Percentiles rank a stretch among this genome's conserved stretches.
These are phyloP conservation scores for Mirounga angustirostris DNA, from an alignment of 2,113 vertebrate genomes.

Conservation along the genomic window DNA sequence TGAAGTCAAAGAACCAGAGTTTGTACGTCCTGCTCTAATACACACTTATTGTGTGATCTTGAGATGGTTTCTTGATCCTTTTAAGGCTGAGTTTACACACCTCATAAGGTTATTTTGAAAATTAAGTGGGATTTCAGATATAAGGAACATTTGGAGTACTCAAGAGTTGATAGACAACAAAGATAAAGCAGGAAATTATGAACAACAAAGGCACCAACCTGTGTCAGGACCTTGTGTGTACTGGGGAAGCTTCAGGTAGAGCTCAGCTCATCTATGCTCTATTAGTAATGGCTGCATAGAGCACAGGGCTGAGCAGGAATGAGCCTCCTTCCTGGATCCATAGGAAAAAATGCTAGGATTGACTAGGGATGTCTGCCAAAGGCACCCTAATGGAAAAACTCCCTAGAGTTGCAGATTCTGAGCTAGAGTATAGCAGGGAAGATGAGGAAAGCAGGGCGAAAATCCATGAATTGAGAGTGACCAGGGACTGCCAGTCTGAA, in stretches of 20 bases:
- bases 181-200: conserved; percentile 16
- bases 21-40: conserved; percentile 14
- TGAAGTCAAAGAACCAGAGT: conserved; percentile 8
- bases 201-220: neutral
- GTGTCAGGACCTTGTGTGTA: neutral
- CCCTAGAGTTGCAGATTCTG: neutral
- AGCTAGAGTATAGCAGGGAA: neutral
- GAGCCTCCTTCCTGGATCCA: neutral
- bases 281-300: conserved; percentile 36
- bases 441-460: neutral
- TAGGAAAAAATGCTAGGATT: neutral
- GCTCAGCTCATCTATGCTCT: conserved; percentile 33
- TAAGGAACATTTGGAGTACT: neutral
- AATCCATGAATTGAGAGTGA: neutral
- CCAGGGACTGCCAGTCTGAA: neutral
- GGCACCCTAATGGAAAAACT: neutral
- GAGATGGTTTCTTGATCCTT: conserved; percentile 21
- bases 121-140: conserved; percentile 24
- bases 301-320: neutral
- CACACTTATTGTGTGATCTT: neutral
- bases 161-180: neutral
- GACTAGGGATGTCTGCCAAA: conserved; percentile 53
- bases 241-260: neutral
- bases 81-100: conserved; percentile 9
- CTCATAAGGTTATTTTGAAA: conserved; percentile 46